Evolutionary conservation across 2,797 vertebrate species (phyloP).

Genomic region (Myotis daubentonii): DNA sequence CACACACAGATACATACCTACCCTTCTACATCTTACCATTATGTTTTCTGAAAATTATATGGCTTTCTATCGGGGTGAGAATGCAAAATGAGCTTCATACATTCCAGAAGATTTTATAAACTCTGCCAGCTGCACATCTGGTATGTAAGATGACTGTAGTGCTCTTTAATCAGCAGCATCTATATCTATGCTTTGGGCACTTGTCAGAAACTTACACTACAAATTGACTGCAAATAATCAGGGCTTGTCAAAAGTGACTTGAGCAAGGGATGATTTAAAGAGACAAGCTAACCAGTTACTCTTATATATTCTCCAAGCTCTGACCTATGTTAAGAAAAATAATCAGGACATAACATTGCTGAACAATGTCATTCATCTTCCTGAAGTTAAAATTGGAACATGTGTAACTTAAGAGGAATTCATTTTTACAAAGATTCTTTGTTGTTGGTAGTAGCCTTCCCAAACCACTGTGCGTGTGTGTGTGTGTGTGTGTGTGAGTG

Average conservation of each 20-base stretch:
- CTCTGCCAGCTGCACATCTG: constrained; percentile 59
- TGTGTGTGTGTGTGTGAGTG: neutral
- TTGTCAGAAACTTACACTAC: constrained; percentile 44
- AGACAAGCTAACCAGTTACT: constrained; percentile 18
- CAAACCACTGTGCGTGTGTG: neutral
- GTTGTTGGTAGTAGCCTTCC: neutral
- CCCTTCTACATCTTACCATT: neutral
- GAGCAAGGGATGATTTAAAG: constrained; percentile 42
- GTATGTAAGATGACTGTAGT: neutral
- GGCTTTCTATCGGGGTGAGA: constrained; percentile 25
- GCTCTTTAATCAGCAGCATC: constrained; percentile 59
- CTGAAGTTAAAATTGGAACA: constrained; percentile 36
- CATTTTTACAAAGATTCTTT: neutral
- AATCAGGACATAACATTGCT: neutral
- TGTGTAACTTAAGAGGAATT: neutral
- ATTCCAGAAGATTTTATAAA: constrained; percentile 63
- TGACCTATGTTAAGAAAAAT: constrained; percentile 46
- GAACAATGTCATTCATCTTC: constrained; percentile 11
- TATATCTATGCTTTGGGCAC: constrained; percentile 29
- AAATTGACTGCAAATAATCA: constrained; percentile 58
- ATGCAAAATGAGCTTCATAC: constrained; percentile 9
- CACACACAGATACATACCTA: neutral
- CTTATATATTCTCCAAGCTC: neutral
- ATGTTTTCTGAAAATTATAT: constrained; percentile 52
- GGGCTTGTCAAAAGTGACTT: constrained; percentile 60